These are phyloP conservation scores for Enteromius thamalakanensis DNA, from an alignment of 2,797 vertebrate species.

Conservation along the genomic window DNA sequence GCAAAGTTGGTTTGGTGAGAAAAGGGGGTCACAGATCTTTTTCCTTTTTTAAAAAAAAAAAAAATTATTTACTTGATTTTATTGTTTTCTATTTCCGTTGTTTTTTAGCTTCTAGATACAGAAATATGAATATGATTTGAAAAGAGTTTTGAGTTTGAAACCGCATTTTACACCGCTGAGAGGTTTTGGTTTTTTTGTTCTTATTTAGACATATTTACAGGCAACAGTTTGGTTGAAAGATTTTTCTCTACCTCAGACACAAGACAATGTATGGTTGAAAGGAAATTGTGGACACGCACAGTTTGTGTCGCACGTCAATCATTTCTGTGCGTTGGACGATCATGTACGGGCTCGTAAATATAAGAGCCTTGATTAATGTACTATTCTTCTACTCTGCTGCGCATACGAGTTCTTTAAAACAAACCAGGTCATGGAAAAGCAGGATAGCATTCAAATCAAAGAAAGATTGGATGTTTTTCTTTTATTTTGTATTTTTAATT, in stretches of 20 bases:
- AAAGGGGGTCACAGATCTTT: constrained; percentile 35
- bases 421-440: constrained; percentile 38
- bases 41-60: constrained; percentile 33
- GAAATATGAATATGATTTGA: constrained; percentile 54
- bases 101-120: constrained; percentile 57
- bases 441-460: constrained; percentile 40
- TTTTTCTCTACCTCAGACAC: constrained; percentile 51
- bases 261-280: constrained; percentile 41
- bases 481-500: constrained; percentile 30
- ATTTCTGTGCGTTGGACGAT: constrained; percentile 59
- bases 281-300: constrained; percentile 7
- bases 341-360: constrained; percentile 53
- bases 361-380: constrained; percentile 40
- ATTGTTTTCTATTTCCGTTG: constrained; percentile 47
- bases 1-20: constrained; percentile 42
- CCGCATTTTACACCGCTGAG: constrained; percentile 41
- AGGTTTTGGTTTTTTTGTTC: constrained; percentile 38
- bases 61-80: constrained; percentile 55
- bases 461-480: constrained; percentile 29
- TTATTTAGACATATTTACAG: constrained; percentile 52
- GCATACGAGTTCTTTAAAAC: constrained; percentile 25
- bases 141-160: constrained; percentile 51
- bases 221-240: constrained; percentile 49
- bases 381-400: constrained; percentile 42
- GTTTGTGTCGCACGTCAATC: constrained; percentile 45